Evolutionary conservation across 92 coral and sea anemone genomes (phyloP).

Genomic region (Porites evermanni): DNA sequence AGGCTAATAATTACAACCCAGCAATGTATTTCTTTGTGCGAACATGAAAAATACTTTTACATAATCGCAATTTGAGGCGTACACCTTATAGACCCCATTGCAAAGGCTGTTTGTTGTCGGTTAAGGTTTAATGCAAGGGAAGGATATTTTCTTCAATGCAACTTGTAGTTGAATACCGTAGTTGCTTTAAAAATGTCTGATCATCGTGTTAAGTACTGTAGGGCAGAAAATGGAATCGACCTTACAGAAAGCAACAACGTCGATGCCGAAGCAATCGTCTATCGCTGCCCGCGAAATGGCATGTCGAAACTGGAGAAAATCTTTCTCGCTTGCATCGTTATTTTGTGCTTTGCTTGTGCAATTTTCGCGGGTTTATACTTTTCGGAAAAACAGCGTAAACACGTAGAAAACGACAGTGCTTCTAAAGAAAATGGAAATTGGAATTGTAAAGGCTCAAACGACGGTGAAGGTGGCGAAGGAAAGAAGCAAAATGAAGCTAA

Average conservation of each 20-base stretch:
- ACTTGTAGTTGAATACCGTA: background rate
- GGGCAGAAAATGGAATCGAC: constrained; percentile 24
- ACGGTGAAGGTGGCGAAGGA: background rate
- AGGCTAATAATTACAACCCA: constrained; percentile 1
- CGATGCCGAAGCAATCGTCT: background rate
- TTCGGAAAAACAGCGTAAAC: constrained; percentile 16
- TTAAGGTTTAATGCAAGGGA: background rate
- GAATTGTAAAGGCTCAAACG: constrained; percentile 3
- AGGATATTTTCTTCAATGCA: background rate
- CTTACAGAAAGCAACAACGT: background rate
- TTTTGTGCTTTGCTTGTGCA: constrained; percentile 15
- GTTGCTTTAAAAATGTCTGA: background rate
- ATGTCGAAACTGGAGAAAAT: constrained; percentile 33
- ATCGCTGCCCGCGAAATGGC: constrained; percentile 3
- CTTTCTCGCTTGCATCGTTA: background rate
- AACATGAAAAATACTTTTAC: background rate
- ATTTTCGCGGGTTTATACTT: constrained; percentile 24
- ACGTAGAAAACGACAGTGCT: background rate
- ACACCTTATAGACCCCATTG: background rate
- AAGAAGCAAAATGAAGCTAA: background rate
- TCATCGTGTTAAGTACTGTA: constrained; percentile 7
- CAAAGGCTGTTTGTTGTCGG: background rate
- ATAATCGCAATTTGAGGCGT: background rate
- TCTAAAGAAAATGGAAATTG: constrained; percentile 5
- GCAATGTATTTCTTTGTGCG: constrained; percentile 25